These are phyloP conservation scores for Notospermus geniculatus DNA, from an alignment of 1,140 invertebrate species.

Conservation along the genomic window DNA sequence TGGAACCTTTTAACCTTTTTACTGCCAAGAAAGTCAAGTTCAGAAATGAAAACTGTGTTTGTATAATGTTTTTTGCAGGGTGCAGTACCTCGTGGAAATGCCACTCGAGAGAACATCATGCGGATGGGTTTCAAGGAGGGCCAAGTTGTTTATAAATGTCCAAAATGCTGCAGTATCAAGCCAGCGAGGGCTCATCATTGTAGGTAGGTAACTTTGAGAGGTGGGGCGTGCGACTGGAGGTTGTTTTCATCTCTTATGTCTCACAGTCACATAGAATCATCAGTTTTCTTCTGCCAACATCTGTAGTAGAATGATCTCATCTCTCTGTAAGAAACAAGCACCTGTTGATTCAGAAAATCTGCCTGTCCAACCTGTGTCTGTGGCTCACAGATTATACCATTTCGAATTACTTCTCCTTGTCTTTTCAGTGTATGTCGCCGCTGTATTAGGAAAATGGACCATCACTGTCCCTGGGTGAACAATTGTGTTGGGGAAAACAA, in stretches of 20 bases:
- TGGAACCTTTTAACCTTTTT: too few relatives aligned
- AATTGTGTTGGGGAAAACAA: conserved; percentile 99
- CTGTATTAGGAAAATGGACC: conserved; percentile 98
- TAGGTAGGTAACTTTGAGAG: conserved; percentile 79
- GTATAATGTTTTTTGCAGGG: conserved; percentile 65
- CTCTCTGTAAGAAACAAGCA: neutral
- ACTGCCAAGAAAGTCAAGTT: too few relatives aligned
- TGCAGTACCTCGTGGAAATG: conserved; percentile 97
- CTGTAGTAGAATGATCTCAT: too few relatives aligned
- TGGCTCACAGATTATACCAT: too few relatives aligned
- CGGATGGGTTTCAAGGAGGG: conserved; percentile 89
- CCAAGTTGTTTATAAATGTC: conserved; percentile 95
- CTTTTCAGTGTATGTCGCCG: conserved; percentile 57
- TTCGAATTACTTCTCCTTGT: neutral
- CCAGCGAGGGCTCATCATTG: conserved; percentile 98
- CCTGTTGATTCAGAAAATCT: neutral
- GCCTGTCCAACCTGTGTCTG: neutral
- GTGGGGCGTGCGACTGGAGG: too few relatives aligned
- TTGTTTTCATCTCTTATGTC: too few relatives aligned
- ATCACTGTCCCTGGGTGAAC: conserved; percentile 97
- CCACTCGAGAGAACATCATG: conserved; percentile 96
- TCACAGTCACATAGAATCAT: too few relatives aligned
- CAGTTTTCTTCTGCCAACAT: too few relatives aligned
- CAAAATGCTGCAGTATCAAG: conserved; percentile 98
- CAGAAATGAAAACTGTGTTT: too few relatives aligned